phyloP scores from a whole-genome alignment of 2,113 vertebrate species.

The Myodes glareolus region DNA sequence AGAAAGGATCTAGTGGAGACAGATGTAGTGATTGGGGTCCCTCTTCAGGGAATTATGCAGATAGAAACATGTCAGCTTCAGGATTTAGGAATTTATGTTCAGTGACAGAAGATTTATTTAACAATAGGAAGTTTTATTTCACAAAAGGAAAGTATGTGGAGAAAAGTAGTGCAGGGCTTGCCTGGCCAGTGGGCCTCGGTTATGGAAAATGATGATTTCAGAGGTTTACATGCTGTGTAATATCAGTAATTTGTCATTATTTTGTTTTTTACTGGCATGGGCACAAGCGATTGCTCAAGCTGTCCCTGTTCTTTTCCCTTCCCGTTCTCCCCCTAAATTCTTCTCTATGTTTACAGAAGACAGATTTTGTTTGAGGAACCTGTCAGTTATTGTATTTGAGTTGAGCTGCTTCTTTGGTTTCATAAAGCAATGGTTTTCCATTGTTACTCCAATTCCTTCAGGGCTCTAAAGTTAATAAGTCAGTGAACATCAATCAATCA shows the following conservation, averaged over 20 bases:
- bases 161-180: neutral
- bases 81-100: neutral
- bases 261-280: neutral
- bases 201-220: neutral
- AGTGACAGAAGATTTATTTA: neutral
- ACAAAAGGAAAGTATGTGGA: neutral
- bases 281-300: neutral
- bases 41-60: neutral
- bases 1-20: neutral
- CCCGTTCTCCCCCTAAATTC: accelerated
- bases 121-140: neutral
- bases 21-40: neutral
- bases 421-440: neutral
- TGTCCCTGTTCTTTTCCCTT: neutral
- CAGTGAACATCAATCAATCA: constrained; percentile 56
- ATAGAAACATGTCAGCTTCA: neutral
- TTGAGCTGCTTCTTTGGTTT: constrained; percentile 40
- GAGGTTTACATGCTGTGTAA: neutral
- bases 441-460: neutral
- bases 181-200: neutral
- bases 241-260: neutral
- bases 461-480: constrained; percentile 25
- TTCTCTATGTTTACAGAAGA: neutral
- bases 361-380: neutral
- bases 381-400: neutral